A percentile compares a stretch with the other conserved stretches of the same genome.
Conservation (phyloP, 2,888 invertebrate species). For the Dynastes grantii region DNA sequence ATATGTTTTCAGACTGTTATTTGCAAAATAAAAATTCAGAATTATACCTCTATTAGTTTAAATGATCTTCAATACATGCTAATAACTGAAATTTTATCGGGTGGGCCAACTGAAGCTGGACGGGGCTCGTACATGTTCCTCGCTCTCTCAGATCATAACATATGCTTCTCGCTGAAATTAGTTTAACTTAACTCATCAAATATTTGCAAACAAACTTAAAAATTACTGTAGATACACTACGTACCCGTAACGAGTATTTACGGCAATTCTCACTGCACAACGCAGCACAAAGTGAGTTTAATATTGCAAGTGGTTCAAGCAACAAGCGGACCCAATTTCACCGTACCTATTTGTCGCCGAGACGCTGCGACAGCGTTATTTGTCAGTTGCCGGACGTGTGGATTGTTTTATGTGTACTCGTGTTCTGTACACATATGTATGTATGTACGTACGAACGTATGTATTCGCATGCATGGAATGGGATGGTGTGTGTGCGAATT, state of each 20-base stretch:
- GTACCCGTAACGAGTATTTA: constrained; percentile 2
- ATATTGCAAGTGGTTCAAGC: constrained; percentile 42
- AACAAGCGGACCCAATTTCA: constrained; percentile 31
- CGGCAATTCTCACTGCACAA: constrained; percentile 14
- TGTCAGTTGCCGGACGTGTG: constrained; percentile 38
- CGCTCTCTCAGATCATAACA: neutral
- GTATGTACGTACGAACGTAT: neutral
- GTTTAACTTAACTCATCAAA: neutral
- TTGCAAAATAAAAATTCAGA: no score
- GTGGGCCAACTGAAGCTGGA: no score
- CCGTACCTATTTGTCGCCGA: constrained; percentile 24
- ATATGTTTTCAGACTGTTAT: no score
- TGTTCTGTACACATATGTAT: neutral
- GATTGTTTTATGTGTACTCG: constrained; percentile 36
- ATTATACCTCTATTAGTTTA: no score
- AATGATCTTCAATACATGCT: no score
- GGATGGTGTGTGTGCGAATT: neutral
- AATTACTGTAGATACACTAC: neutral
- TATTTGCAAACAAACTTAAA: constrained; percentile 15
- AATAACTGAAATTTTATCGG: no score
- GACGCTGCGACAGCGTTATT: constrained; percentile 28
- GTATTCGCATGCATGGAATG: neutral
- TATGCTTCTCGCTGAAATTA: constrained; percentile 11
- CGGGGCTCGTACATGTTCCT: no score
- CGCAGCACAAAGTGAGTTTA: constrained; percentile 18